Base-by-base conservation (phyloP, 2,888 invertebrate species). In the Acrobasis suavella region DNA sequence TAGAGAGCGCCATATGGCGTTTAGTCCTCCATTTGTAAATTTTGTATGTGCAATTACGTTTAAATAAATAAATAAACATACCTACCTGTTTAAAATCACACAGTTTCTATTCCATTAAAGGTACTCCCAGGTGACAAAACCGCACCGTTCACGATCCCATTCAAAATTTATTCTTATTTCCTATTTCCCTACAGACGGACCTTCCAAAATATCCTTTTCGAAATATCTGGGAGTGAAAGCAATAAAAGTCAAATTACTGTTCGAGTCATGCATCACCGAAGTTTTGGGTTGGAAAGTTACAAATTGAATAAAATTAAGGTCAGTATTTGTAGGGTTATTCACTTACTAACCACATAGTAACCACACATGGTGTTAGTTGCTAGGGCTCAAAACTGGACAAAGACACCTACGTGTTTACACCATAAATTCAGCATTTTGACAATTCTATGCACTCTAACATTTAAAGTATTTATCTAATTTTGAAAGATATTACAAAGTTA, bases 221-320 rank as follows among this genome's bases (percentile, higher is more conserved):
- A 71, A 82, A 83, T 78, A 82, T 81, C 80, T 77, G 74, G 74
- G 78, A 80, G 82, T 73, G 78, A 82, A 86, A 86, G 87, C 85
- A 87, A 89, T 90, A 89, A 89, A 90, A 89, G 83, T 86, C 86
- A 83, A 89, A 89, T 90, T 89, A 89, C 85, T 83, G 86, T 82
- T 83, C 77, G 82, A 88, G 82, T 89, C 87, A 87, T 89, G 85
- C 87, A 86, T 90, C 87, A 89, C 81, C 75, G 83, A 90, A 90
- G 87, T 91, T 90, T 90, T 80, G 89, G 89, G 90, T 85, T 80
- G 79, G 79, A 80, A 84, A 88, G 86, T 87, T 86, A 80, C 87
- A 88, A 90, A 91, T 89, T 89, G 89, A 90, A 91, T 89, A 84
- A 89, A 89, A 90, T 89, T 87, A 86, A 85, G 87, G 86, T 75